Conservation (phyloP, 23 tunicate genomes). For the Styela plicata region DNA sequence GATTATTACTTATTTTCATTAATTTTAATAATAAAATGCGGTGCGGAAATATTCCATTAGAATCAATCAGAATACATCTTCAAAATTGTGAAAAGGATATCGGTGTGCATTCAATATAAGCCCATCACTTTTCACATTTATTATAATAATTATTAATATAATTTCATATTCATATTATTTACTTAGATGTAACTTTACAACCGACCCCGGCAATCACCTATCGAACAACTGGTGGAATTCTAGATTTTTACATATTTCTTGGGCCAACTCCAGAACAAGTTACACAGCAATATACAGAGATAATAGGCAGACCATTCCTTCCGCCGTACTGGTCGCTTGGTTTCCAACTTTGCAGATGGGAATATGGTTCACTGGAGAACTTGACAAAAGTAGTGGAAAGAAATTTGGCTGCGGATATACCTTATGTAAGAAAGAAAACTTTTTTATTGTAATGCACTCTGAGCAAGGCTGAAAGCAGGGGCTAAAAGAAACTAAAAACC, state of each 20-base stretch:
- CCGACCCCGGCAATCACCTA: conserved; percentile 59
- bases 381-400: conserved; percentile 76
- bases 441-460: neutral
- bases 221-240: conserved; percentile 87
- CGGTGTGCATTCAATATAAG: too few relatives aligned
- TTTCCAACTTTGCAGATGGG: conserved; percentile 83
- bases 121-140: too few relatives aligned
- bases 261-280: conserved; percentile 90
- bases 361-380: conserved; percentile 58
- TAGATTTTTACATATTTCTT: conserved; percentile 83
- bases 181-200: conserved; percentile 73
- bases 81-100: too few relatives aligned
- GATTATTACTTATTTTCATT: too few relatives aligned
- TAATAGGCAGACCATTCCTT: conserved; percentile 78
- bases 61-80: too few relatives aligned
- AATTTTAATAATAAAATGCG: too few relatives aligned
- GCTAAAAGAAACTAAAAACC: too few relatives aligned
- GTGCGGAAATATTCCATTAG: too few relatives aligned
- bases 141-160: too few relatives aligned
- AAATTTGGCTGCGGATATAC: conserved; percentile 54
- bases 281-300: conserved; percentile 58
- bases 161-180: too few relatives aligned
- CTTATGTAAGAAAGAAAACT: conserved; percentile 58
- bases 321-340: conserved; percentile 97
- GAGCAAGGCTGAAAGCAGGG: too few relatives aligned